A percentile compares a stretch with the other conserved stretches of the same genome.
Conservation (phyloP, 2,113 vertebrate species). For the Hyaena hyaena region DNA sequence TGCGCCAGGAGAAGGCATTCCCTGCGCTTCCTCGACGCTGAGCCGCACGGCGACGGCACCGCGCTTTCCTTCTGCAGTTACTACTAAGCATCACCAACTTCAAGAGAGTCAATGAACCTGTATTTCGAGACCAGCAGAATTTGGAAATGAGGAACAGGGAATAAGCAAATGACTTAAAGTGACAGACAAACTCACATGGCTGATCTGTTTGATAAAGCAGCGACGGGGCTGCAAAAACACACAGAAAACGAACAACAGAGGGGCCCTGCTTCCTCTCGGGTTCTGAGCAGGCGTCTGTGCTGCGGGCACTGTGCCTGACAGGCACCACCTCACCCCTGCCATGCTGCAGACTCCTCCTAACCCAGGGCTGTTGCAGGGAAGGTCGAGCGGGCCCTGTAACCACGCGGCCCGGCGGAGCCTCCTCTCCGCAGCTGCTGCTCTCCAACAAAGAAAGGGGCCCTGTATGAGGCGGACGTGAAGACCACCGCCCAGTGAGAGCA, state of each 20-base stretch:
- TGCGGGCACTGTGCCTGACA: not conserved
- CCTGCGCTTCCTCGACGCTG: too few species aligned
- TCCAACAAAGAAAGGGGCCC: not conserved
- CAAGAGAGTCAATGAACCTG: not conserved
- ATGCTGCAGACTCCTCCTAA: not conserved
- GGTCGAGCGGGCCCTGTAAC: not conserved
- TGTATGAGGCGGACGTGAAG: rapidly evolving
- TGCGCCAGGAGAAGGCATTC: not conserved
- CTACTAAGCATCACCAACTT: not conserved
- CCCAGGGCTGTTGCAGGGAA: rapidly evolving
- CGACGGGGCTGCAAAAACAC: not conserved
- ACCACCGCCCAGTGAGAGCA: not conserved
- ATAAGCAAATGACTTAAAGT: rapidly evolving
- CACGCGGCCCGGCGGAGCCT: not conserved
- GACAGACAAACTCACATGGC: rapidly evolving
- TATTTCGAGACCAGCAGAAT: not conserved
- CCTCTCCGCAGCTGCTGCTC: not conserved
- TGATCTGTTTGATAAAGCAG: not conserved
- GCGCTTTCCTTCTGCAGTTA: not conserved
- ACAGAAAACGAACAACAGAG: not conserved
- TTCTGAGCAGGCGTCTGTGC: not conserved
- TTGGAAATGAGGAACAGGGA: rapidly evolving
- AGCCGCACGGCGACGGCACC: too few species aligned
- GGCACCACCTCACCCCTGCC: not conserved
- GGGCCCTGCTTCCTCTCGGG: not conserved